These are phyloP conservation scores for Gymnodraco acuticeps DNA, from an alignment of 2,797 vertebrate genomes.

Conservation along the genomic window DNA sequence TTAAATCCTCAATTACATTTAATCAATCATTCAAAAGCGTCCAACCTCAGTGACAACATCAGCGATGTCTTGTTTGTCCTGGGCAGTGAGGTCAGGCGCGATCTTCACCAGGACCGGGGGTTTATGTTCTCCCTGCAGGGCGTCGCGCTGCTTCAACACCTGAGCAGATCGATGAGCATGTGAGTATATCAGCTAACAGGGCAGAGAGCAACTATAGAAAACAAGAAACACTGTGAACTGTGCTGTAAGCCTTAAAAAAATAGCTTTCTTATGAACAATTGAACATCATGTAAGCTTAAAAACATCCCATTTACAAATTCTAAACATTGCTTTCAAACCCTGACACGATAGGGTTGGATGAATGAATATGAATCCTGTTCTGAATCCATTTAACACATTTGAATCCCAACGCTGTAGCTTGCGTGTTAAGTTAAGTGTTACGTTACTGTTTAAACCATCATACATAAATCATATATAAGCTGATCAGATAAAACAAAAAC, in stretches of 20 bases:
- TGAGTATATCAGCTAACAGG: background rate
- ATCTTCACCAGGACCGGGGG: slow-evolving; percentile 95
- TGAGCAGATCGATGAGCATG: slow-evolving; percentile 53
- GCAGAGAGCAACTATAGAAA: background rate
- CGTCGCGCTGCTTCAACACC: slow-evolving; percentile 90
- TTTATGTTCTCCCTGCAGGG: slow-evolving; percentile 76
- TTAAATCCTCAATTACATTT: too few relatives aligned
- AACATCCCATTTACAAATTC: background rate
- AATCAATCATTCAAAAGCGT: background rate
- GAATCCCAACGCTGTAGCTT: background rate
- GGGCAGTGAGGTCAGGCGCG: slow-evolving; percentile 90
- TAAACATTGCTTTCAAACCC: background rate
- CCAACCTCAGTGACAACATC: slow-evolving; percentile 90
- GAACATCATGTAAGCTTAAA: background rate
- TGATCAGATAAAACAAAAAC: background rate
- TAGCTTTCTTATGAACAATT: background rate
- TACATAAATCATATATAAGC: background rate
- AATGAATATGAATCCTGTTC: background rate
- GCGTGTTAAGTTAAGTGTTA: background rate
- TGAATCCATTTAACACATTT: background rate
- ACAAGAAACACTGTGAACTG: background rate
- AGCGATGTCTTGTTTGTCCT: slow-evolving; percentile 94
- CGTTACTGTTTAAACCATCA: background rate
- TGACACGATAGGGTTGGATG: too few relatives aligned
- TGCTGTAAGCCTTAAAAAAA: background rate